phyloP scores from a whole-genome alignment of 1,140 invertebrate genomes.

The Ylistrum balloti region DNA sequence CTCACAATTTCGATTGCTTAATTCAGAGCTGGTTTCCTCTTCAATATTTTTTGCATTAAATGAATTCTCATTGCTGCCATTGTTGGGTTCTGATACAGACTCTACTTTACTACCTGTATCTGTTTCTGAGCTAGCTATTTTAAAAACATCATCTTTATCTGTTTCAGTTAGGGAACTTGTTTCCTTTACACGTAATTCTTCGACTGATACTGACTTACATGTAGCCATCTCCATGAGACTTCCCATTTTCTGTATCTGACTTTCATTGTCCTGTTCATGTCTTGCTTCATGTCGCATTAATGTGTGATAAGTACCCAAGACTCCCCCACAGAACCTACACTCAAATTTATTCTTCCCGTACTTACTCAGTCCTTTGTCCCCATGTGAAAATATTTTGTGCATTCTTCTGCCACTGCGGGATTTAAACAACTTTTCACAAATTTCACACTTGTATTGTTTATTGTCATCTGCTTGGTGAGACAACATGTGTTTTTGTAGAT shows the following conservation, averaged over 20 bases:
- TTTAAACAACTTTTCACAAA: background rate
- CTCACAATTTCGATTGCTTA: background rate
- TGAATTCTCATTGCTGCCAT: too few species aligned
- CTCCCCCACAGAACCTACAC: background rate
- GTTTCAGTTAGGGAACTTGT: background rate
- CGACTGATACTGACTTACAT: background rate
- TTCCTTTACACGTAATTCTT: conserved; percentile 28
- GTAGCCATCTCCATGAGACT: background rate
- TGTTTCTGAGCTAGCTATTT: background rate
- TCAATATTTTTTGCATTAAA: background rate
- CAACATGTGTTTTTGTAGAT: background rate
- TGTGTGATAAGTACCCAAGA: background rate
- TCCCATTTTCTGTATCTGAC: conserved; percentile 10
- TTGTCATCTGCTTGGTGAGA: background rate
- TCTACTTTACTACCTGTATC: background rate
- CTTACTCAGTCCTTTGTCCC: background rate
- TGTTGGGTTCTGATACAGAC: background rate
- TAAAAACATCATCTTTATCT: background rate
- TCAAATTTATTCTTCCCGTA: conserved; percentile 3
- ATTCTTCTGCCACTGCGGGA: background rate
- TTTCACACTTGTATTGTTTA: background rate
- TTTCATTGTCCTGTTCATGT: background rate
- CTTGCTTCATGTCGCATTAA: background rate
- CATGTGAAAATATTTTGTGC: background rate
- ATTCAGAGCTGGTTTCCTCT: background rate